phyloP scores from a whole-genome alignment of 2,113 vertebrate genomes.

The Collichthys lucidus region DNA sequence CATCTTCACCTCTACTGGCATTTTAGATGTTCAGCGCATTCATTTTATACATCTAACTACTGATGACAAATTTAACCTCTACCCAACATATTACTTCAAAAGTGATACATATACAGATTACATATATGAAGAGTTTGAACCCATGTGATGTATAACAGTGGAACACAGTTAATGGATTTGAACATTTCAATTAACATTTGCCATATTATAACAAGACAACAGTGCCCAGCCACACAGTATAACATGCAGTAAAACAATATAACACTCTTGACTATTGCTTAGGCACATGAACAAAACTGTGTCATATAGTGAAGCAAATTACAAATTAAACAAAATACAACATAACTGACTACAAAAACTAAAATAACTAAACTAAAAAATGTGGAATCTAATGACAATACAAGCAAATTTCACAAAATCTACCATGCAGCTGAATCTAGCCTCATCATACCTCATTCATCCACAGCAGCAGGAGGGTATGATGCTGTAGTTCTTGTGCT shows the following conservation, averaged over 20 bases:
- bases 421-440: background rate
- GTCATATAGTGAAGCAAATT: background rate
- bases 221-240: background rate
- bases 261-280: background rate
- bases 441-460: constrained; percentile 26
- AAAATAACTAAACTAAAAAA: background rate
- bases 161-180: background rate
- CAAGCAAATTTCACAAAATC: background rate
- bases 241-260: background rate
- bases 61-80: background rate
- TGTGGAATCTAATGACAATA: background rate
- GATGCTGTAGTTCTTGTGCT: constrained; percentile 1
- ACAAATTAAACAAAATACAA: background rate
- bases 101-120: background rate
- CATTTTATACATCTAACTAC: background rate
- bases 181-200: background rate
- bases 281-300: background rate
- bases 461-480: background rate
- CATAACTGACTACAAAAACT: background rate
- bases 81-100: background rate
- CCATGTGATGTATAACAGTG: background rate
- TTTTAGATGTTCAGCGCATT: background rate
- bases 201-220: background rate
- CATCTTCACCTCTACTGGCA: background rate
- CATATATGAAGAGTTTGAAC: background rate